A percentile compares a stretch with the other conserved stretches of the same genome.
These are phyloP conservation scores for Catharus fuscescens DNA, from an alignment of 2,113 vertebrate species.

Conservation along the genomic window DNA sequence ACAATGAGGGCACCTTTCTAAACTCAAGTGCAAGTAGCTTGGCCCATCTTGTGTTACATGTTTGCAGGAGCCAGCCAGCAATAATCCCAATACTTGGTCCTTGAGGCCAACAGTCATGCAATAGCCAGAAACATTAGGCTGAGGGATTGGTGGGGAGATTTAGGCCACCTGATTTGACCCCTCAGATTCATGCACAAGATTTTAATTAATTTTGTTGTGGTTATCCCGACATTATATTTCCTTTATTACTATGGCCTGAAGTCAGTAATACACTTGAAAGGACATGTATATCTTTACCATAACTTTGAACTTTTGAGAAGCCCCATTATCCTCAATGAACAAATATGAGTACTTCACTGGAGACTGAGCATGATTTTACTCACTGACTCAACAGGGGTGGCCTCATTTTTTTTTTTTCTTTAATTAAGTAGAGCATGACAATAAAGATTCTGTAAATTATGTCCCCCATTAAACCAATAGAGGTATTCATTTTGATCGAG, in stretches of 20 bases:
- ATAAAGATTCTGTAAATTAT: not conserved
- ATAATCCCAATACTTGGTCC: not conserved
- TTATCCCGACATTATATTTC: not conserved
- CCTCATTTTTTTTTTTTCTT: not conserved
- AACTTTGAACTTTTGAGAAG: not conserved
- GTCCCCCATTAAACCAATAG: not conserved
- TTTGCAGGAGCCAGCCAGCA: not conserved
- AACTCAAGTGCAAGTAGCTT: not conserved
- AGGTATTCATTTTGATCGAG: not conserved
- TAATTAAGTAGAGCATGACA: not conserved
- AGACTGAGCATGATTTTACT: not conserved
- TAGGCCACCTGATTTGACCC: not conserved
- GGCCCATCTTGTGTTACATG: rapidly evolving
- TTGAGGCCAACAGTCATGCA: not conserved
- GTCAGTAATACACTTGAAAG: not conserved
- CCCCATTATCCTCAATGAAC: not conserved
- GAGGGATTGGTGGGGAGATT: not conserved
- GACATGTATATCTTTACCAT: not conserved
- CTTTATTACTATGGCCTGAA: not conserved
- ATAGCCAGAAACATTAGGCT: not conserved
- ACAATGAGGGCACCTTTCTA: not conserved
- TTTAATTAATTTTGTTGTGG: not conserved
- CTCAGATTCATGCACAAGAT: not conserved
- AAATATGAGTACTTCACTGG: not conserved
- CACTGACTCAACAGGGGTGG: not conserved